phyloP scores from a whole-genome alignment of 2,888 invertebrate species.

The Lochmaea capreae region DNA sequence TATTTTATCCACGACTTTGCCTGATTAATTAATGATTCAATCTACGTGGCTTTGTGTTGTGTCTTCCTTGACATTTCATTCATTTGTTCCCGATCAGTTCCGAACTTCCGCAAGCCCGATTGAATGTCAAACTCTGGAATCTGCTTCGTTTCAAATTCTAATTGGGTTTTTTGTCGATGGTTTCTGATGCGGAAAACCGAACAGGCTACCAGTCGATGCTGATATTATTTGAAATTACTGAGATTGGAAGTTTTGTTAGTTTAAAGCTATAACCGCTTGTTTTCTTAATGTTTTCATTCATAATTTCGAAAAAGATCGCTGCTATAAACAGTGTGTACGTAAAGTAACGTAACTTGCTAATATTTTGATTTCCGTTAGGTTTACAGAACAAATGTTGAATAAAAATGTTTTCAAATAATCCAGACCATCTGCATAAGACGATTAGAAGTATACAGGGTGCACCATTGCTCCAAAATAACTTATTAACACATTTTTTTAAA shows the following conservation, averaged over 20 bases:
- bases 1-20: slow-evolving; percentile 14
- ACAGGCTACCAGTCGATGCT: slow-evolving; percentile 12
- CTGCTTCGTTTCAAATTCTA: slow-evolving; percentile 41
- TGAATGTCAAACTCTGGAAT: slow-evolving; percentile 36
- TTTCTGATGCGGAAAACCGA: slow-evolving; percentile 16
- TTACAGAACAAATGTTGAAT: too few relatives aligned
- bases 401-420: too few relatives aligned
- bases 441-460: too few relatives aligned
- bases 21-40: slow-evolving; percentile 37
- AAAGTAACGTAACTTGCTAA: too few relatives aligned
- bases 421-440: too few relatives aligned
- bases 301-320: background rate
- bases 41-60: slow-evolving; percentile 32
- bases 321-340: too few relatives aligned
- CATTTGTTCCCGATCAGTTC: slow-evolving; percentile 33
- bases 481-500: too few relatives aligned
- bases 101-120: slow-evolving; percentile 34
- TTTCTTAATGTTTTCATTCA: slow-evolving; percentile 14
- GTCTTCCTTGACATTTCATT: slow-evolving; percentile 38
- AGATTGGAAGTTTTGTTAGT: slow-evolving; percentile 18
- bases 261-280: slow-evolving; percentile 14
- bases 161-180: slow-evolving; percentile 40
- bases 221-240: slow-evolving; percentile 15
- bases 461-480: too few relatives aligned
- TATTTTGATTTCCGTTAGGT: too few relatives aligned